phyloP scores from a whole-genome alignment of 2,797 vertebrate genomes.

The Argya squamiceps region DNA sequence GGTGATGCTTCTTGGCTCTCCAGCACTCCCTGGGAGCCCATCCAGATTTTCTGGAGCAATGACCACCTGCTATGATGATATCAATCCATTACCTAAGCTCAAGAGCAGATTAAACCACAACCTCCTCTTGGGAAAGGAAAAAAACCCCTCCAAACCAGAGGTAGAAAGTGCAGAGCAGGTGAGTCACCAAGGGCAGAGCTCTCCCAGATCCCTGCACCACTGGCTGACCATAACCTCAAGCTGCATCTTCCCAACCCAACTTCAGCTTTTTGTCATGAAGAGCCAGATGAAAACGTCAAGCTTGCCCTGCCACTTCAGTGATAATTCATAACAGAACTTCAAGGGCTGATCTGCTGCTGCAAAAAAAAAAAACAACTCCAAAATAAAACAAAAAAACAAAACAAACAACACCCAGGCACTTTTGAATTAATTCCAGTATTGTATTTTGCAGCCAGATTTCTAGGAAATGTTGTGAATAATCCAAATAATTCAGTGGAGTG shows the following conservation, averaged over 20 bases:
- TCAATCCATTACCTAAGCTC: background rate
- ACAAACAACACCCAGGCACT: constrained; percentile 1
- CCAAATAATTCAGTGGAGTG: constrained; percentile 54
- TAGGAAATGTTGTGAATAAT: constrained; percentile 62
- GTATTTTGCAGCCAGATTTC: constrained; percentile 65
- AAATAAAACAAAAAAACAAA: background rate
- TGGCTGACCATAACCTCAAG: background rate
- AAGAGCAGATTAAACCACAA: background rate
- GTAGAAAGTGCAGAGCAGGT: background rate
- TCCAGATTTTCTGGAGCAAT: fast-evolving
- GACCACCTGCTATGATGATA: background rate
- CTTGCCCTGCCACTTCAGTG: constrained; percentile 1
- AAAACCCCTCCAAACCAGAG: background rate
- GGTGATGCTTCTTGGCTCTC: background rate
- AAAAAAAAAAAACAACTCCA: background rate
- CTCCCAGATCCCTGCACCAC: background rate
- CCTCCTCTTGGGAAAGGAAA: background rate
- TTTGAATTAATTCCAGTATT: constrained; percentile 67
- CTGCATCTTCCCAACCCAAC: background rate
- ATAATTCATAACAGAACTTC: constrained; percentile 51
- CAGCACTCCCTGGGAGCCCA: background rate
- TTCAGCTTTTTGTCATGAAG: background rate
- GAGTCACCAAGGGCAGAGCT: background rate
- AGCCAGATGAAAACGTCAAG: background rate
- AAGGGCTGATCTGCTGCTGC: background rate